Evolutionary conservation across 2,113 vertebrate genomes (phyloP), one percentile per base, ranked within the genome.

Genomic region (Ariopsis seemanni): DNA sequence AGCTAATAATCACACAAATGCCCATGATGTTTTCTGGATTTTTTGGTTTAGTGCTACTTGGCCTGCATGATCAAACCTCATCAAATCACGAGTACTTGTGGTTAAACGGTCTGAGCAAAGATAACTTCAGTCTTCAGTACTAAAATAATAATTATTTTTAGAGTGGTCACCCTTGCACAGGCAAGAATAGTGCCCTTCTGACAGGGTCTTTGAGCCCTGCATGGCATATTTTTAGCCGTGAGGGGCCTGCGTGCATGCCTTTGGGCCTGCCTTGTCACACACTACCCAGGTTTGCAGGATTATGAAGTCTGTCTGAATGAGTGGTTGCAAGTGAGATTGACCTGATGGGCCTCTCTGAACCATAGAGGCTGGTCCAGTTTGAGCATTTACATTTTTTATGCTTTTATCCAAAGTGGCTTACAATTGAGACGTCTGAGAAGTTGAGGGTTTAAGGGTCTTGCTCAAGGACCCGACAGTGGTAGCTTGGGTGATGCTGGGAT

Each of bases 91-190:
- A 42, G 27, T 58, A 62, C 22, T 62, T 62, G 57, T 60, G 79
- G 79, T 82, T 60, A 62, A 60, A 82, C 27, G 8, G 50, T 84
- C 17, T 53, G 25, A 65, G 34, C 48, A 67, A 30, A 53, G 57
- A 85, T 80, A 88, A 86, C 63, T 60, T 62, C 83, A 11, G 67
- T 81, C 48, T 88, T 85, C 50, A 8, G 58, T 63, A 82, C 81
- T 88, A 90, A 80, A 87, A 84, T 86, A 60, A 85, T 86, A 30
- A 85, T 78, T 91, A 91, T 92, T 90, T 87, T 88, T 88, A 90
- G 85, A 88, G 34, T 87, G 83, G 82, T 87, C 69, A 90, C 55
- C 75, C 10, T 89, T 69, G 69, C n/a, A 86, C 62, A 69, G 74
- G 85, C 86, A 90, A 89, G 84, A 69, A 88, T 78, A 60, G 65